Percentiles rank a stretch among this genome's conserved stretches.
Evolutionary conservation across 2,888 invertebrate genomes (phyloP).

Genomic region (Holacanthella duospinosa): DNA sequence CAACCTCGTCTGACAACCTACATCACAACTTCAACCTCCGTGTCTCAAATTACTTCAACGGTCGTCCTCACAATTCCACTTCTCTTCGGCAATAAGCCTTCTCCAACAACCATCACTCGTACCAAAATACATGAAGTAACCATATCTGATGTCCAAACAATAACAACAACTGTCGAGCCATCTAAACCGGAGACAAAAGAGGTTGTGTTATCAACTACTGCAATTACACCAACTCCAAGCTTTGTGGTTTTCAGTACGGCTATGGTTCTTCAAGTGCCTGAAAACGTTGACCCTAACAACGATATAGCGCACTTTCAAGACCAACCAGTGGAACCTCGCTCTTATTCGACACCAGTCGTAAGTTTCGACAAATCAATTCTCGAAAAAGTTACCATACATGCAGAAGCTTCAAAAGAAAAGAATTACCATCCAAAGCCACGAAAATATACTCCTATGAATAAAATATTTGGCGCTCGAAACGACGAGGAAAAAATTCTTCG

Average conservation of each 20-base stretch:
- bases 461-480: no score
- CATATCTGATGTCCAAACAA: constrained; percentile 14
- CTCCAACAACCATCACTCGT: constrained; percentile 18
- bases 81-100: constrained; percentile 30
- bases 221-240: background rate
- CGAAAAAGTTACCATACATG: no score
- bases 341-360: no score
- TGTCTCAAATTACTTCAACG: constrained; percentile 31
- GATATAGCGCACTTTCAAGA: background rate
- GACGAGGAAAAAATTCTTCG: background rate
- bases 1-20: constrained; percentile 28
- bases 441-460: no score
- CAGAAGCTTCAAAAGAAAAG: no score
- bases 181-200: background rate
- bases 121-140: constrained; percentile 16
- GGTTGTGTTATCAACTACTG: background rate
- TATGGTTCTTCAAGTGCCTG: background rate
- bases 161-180: constrained; percentile 17
- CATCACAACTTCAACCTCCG: constrained; percentile 30
- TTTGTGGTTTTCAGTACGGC: background rate
- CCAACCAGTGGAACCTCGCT: no score
- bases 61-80: constrained; percentile 33
- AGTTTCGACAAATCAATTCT: no score
- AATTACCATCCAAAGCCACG: no score
- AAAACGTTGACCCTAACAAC: background rate